Conservation (phyloP, 1,140 invertebrate genomes). For the Prorops nasuta region DNA sequence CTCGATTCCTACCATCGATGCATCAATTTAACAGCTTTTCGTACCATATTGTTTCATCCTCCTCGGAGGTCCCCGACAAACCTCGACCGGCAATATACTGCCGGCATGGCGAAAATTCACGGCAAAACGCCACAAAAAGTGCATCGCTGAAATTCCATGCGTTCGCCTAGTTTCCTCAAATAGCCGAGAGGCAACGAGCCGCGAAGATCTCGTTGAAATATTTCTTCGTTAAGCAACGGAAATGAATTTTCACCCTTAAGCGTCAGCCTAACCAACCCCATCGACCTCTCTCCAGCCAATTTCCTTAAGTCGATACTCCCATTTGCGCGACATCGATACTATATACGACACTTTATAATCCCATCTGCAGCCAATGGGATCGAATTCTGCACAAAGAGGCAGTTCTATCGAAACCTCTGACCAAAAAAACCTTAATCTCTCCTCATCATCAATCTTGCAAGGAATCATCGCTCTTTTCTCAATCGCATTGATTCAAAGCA, state of each 20-base stretch:
- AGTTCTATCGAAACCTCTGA: not conserved
- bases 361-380: too few species aligned
- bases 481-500: too few species aligned
- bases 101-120: too few species aligned
- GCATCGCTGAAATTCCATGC: slow-evolving; percentile 4
- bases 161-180: slow-evolving; percentile 18
- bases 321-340: too few species aligned
- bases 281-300: not conserved
- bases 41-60: not conserved
- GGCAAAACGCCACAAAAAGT: slow-evolving; percentile 1
- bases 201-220: not conserved
- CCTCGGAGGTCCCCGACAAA: not conserved
- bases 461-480: too few species aligned
- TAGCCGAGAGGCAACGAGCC: slow-evolving; percentile 1
- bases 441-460: too few species aligned
- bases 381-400: too few species aligned
- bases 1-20: too few species aligned
- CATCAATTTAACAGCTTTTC: too few species aligned
- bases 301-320: not conserved
- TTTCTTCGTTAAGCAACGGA: not conserved
- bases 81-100: too few species aligned
- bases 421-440: not conserved
- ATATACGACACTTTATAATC: too few species aligned
- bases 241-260: not conserved
- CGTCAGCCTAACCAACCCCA: not conserved